Percentiles rank a stretch among this genome's conserved stretches.
Evolutionary conservation across 2,888 invertebrate genomes (phyloP).

Genomic region (Scaptomyza reducta): DNA sequence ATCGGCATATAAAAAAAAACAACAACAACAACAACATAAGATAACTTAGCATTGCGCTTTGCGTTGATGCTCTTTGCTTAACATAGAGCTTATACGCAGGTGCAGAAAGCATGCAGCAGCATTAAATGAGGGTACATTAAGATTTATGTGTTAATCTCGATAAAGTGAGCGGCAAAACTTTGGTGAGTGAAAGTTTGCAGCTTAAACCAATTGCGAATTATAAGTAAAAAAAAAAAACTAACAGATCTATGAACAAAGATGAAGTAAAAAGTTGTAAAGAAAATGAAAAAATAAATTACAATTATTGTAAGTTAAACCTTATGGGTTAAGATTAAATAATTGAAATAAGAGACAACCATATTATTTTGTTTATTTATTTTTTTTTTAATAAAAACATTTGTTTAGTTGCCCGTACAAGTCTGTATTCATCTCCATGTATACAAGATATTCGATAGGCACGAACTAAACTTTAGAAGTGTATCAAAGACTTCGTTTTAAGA

Average conservation of each 20-base stretch:
- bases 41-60: conserved; percentile 26
- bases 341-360: too few relatives aligned
- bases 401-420: neutral
- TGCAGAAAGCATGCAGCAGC: conserved; percentile 11
- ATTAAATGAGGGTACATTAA: conserved; percentile 2
- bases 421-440: conserved; percentile 20
- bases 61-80: conserved; percentile 34
- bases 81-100: conserved; percentile 20
- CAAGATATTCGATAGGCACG: neutral
- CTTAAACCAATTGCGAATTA: too few relatives aligned
- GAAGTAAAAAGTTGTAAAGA: too few relatives aligned
- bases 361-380: neutral
- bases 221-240: too few relatives aligned
- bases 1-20: conserved; percentile 64
- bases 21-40: conserved; percentile 23
- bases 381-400: neutral
- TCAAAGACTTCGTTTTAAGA: conserved; percentile 32
- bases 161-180: neutral
- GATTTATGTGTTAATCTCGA: conserved; percentile 11
- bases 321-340: too few relatives aligned
- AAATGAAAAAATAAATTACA: too few relatives aligned
- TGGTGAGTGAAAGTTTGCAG: neutral
- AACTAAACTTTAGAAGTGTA: conserved; percentile 26
- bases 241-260: too few relatives aligned
- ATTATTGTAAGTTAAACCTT: too few relatives aligned